Conservation (phyloP, 2,888 invertebrate genomes). For the Microdon myrmicae region DNA sequence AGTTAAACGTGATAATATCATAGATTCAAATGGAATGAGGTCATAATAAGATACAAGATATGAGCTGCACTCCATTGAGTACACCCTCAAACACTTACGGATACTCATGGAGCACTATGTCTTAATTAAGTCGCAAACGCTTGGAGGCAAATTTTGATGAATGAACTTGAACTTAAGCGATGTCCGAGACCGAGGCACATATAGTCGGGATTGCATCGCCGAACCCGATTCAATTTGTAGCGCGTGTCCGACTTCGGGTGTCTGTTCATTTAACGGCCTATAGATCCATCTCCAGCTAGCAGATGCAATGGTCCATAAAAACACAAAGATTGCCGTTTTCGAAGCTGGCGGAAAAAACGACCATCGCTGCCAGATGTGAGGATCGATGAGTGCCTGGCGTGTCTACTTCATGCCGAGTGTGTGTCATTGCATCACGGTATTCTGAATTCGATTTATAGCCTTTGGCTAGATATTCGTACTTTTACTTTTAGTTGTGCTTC, state of each 20-base stretch:
- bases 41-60: constrained; percentile 35
- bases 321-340: constrained; percentile 13
- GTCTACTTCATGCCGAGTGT: constrained; percentile 2
- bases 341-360: not conserved
- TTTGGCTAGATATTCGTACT: too few relatives aligned
- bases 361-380: constrained; percentile 12
- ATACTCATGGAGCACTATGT: constrained; percentile 1
- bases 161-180: constrained; percentile 39
- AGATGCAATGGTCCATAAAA: constrained; percentile 9
- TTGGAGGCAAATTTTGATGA: constrained; percentile 17
- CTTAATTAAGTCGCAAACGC: constrained; percentile 24
- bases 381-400: constrained; percentile 7
- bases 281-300: not conserved
- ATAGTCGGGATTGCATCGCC: constrained; percentile 6
- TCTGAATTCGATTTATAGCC: constrained; percentile 37
- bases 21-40: constrained; percentile 32
- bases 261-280: constrained; percentile 21
- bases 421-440: constrained; percentile 37
- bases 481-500: too few relatives aligned
- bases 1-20: constrained; percentile 39
- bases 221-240: constrained; percentile 30
- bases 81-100: constrained; percentile 7
- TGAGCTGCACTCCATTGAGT: constrained; percentile 8
- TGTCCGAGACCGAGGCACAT: constrained; percentile 1
- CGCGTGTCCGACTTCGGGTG: constrained; percentile 6